Base-by-base conservation (phyloP, 2,888 invertebrate genomes). In the Cinara cedri region DNA sequence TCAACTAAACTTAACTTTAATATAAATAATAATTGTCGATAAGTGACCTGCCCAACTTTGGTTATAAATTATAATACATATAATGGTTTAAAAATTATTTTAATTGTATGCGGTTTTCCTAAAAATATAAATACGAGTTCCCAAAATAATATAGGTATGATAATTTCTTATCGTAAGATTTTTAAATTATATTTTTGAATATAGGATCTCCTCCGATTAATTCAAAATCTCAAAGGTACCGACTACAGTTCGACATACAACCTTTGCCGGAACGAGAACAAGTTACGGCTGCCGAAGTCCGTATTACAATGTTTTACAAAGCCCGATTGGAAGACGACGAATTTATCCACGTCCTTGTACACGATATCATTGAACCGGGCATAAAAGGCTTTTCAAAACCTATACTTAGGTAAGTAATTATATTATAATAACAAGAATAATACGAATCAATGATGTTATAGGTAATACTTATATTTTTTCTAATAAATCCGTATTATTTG, bases 251-350 rank as follows among this genome's bases (percentile, higher is more conserved):
- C 88, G 92, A 96, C 86, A 86, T 95, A 83, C 89, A 89, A 82
- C 90, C 89, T 82, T 90, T 96, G 83, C 95, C 96, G 16, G 84
- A 86, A 49, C 89, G 89, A 80, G 97, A 97, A 86, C 87, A 88
- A 81, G 88, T 95, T 81, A 91, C 92, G 84, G 95, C 93, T 55
- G 95, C 96, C 4, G 94, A 96, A 85, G 86, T 97, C 83, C 89
- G 89, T 81, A 87, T 95, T 83, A 90, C 89, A 82, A 89, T 93
- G 81, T 21, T 65, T 57, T n/a, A 21, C n/a, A 63, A 75, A 55
- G 42, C 57, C 11, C 6, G n/a, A 51, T 9, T 11, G 13, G 14
- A n/a, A 6, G 9, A 42, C 9, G 83, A 84, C 11, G 81, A 82
- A 44, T 44, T 44, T 21, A 51, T 78, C 10, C 88, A 89, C 82